Conservation (phyloP, 2,113 vertebrate genomes). For the Phrynosoma platyrhinos region DNA sequence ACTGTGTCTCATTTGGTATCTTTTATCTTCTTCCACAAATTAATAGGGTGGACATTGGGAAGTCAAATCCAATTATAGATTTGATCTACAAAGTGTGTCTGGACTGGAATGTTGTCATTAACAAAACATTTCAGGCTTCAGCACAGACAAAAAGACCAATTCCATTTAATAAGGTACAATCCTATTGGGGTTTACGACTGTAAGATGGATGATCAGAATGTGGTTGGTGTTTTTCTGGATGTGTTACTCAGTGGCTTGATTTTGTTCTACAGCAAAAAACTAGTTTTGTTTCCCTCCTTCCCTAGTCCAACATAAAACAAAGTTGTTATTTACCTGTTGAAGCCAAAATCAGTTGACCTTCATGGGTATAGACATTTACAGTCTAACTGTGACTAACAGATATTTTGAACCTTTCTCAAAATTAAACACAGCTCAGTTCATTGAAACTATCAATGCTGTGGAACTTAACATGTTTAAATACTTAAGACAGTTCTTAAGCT, state of each 20-base stretch:
- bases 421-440: not conserved
- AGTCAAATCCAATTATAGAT: slow-evolving; percentile 4
- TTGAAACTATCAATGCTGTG: not conserved
- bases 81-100: slow-evolving; percentile 20
- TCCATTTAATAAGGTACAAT: not conserved
- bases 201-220: not conserved
- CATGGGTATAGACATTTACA: not conserved
- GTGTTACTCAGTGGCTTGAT: not conserved
- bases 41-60: not conserved
- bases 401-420: not conserved
- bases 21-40: not conserved
- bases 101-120: not conserved
- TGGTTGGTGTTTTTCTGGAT: not conserved
- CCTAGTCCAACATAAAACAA: not conserved
- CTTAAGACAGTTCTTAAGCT: not conserved
- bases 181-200: not conserved
- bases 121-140: not conserved
- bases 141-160: slow-evolving; percentile 6
- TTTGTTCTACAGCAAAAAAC: not conserved
- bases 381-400: not conserved
- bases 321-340: not conserved
- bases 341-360: not conserved
- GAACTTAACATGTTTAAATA: not conserved
- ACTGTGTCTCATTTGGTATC: not conserved
- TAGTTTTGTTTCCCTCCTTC: not conserved